These are phyloP conservation scores for Solea solea DNA, from an alignment of 2,113 vertebrate genomes.

Conservation along the genomic window DNA sequence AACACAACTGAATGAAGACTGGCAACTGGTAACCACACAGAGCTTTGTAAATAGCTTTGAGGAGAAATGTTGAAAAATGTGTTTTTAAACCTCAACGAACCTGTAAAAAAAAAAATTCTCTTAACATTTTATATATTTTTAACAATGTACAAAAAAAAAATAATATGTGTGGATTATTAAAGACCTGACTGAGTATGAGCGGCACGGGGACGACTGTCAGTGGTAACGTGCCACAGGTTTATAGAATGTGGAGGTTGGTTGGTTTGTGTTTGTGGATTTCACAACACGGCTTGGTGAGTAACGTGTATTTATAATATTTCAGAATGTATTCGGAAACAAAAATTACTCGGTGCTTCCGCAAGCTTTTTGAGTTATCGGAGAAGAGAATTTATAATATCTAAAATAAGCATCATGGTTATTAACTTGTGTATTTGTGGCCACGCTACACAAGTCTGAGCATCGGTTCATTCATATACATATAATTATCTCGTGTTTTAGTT, in stretches of 20 bases:
- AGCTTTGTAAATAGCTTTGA: slow-evolving; percentile 73
- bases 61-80: slow-evolving; percentile 41
- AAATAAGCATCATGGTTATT: slow-evolving; percentile 14
- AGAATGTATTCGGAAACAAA: not conserved
- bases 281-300: slow-evolving; percentile 5
- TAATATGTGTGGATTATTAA: not conserved
- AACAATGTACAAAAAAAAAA: slow-evolving; percentile 61
- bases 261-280: slow-evolving; percentile 2
- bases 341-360: not conserved
- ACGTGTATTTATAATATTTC: not conserved
- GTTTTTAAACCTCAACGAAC: slow-evolving; percentile 72
- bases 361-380: too few relatives aligned
- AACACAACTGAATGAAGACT: slow-evolving; percentile 55
- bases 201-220: slow-evolving; percentile 39
- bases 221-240: slow-evolving; percentile 50
- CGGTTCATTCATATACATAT: not conserved
- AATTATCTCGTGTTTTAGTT: not conserved
- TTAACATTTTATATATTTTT: slow-evolving; percentile 75
- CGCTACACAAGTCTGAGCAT: not conserved
- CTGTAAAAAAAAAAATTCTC: slow-evolving; percentile 63
- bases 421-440: slow-evolving; percentile 3
- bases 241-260: slow-evolving; percentile 13
- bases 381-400: not conserved
- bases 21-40: slow-evolving; percentile 7
- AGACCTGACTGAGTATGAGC: slow-evolving; percentile 36